Base-by-base conservation (phyloP, 1,140 invertebrate genomes). In the Aphidius gifuensis region DNA sequence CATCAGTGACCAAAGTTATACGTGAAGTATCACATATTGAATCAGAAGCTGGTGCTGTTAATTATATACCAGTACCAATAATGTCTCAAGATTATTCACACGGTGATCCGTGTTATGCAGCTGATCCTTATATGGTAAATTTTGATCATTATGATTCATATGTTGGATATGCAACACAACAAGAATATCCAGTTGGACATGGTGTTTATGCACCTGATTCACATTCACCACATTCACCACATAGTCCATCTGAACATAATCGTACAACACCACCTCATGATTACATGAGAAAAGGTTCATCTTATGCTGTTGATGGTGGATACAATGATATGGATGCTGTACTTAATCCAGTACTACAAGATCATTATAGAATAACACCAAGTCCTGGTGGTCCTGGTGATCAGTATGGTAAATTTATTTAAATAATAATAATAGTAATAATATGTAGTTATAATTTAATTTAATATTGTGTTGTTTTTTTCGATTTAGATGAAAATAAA, bases 311-410 rank as follows among this genome's bases (percentile, higher is more conserved):
- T 38, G 82, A 85, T 61, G 74, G 84, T 48, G 86, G 86, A 50
- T 88, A 88, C 78, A 86, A 87, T 74, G 86, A 88, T 72, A 78
- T 88, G 71, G 86, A 87, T 68, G 76, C 80, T 61, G 80, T 83
- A 44, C 74, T 86, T 66, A 83, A 85, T 71, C 80, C 84, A 66
- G 87, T 86, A 72, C 81, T 86, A 64, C 83, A 85, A 66, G 87
- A 90, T 72, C 86, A 87, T 74, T 91, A 90, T 78, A 82, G 87
- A 61, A 84, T 89, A 66, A 88, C 89, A 64, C 85, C 87, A 45
- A 87, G 87, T 68, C 86, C 88, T 11, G 88, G 86, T 61, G 85
- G 84, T 44, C 83, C 85, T 61, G 82, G 81, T 60, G 85, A 87
- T 71, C 83, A 85, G 79, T 88, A 87, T 79, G 85, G 68, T 16